Evolutionary conservation across 2,113 vertebrate genomes (phyloP).

Genomic region (Stegastes partitus): DNA sequence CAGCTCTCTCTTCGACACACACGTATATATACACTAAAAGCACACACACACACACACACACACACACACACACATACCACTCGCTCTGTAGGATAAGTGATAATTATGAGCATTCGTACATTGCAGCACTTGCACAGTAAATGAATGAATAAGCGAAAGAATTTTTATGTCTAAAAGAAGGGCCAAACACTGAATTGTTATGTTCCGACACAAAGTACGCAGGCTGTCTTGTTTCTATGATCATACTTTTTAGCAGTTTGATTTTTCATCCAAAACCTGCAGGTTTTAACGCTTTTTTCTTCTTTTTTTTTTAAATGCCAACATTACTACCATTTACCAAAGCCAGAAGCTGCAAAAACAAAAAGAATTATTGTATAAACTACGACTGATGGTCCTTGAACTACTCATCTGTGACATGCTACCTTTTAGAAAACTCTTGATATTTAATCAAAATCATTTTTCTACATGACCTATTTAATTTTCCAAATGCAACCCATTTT

Average conservation of each 20-base stretch:
- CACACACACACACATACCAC: conserved; percentile 16
- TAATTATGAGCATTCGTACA: conserved; percentile 46
- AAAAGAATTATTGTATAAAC: too few species aligned
- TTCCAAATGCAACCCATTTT: too few species aligned
- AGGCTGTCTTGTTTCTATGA: conserved; percentile 49
- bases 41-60: neutral
- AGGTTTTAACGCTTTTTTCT: too few species aligned
- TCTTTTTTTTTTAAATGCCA: too few species aligned
- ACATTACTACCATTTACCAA: too few species aligned
- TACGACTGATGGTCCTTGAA: too few species aligned
- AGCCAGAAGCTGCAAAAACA: too few species aligned
- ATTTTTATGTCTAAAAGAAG: conserved; percentile 18
- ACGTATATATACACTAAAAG: conserved; percentile 4
- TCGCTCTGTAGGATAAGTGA: conserved; percentile 29
- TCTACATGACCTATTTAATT: too few species aligned
- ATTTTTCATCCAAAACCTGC: neutral
- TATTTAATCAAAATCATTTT: too few species aligned
- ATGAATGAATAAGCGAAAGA: conserved; percentile 8
- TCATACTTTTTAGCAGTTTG: conserved; percentile 25
- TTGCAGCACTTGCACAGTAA: neutral
- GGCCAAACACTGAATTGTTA: neutral
- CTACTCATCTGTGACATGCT: too few species aligned
- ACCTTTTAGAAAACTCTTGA: too few species aligned
- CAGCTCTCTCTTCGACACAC: conserved; percentile 29
- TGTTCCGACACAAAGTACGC: conserved; percentile 26